Evolutionary conservation across 1,140 invertebrate genomes (phyloP).

Genomic region (Nomia melanderi): DNA sequence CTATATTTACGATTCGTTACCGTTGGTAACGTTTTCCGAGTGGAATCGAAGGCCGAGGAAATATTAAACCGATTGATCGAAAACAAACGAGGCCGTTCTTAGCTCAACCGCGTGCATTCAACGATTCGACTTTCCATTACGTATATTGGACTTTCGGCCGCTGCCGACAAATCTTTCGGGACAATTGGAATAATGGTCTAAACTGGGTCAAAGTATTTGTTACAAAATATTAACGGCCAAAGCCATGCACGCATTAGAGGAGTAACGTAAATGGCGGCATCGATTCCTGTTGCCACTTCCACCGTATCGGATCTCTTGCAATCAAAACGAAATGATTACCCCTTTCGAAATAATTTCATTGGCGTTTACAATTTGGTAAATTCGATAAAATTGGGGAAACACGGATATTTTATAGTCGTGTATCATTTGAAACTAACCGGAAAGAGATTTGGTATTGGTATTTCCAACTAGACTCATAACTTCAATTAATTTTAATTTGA

Average conservation of each 20-base stretch:
- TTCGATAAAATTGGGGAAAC: no score
- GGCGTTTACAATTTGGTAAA: no score
- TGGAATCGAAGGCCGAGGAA: not conserved
- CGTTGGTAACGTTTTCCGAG: not conserved
- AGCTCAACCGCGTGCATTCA: conserved; percentile 30
- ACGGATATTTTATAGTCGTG: no score
- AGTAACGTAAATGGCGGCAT: not conserved
- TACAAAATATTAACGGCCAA: conserved; percentile 41
- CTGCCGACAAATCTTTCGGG: conserved; percentile 40
- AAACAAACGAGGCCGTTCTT: conserved; percentile 37
- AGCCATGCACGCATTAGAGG: not conserved
- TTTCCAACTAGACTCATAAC: no score
- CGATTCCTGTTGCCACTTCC: not conserved
- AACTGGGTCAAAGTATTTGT: conserved; percentile 41
- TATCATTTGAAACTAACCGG: no score
- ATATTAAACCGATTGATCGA: conserved; percentile 33
- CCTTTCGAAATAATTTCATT: no score
- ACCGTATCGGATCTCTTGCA: not conserved
- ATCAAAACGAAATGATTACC: no score
- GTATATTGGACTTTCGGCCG: conserved; percentile 45
- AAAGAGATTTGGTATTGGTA: no score
- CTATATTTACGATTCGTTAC: no score
- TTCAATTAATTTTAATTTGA: no score
- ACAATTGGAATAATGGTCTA: conserved; percentile 44
- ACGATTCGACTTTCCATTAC: conserved; percentile 47